These are phyloP conservation scores for Talpa occidentalis DNA, from an alignment of 2,113 vertebrate genomes.

Conservation along the genomic window DNA sequence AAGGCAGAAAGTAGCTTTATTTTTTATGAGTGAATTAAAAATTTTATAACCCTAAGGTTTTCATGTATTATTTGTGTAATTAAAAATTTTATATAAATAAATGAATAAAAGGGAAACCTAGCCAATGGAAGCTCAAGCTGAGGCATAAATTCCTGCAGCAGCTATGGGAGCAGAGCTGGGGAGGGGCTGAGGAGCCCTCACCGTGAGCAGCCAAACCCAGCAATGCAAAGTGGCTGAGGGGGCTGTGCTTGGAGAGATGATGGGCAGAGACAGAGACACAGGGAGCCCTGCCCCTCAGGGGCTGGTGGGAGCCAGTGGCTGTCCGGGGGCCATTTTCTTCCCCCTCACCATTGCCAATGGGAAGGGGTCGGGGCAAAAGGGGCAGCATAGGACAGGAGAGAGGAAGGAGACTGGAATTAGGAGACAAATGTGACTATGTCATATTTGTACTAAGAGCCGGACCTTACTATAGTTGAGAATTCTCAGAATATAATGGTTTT, in stretches of 20 bases:
- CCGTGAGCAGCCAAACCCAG: background rate
- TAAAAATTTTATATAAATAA: background rate
- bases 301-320: background rate
- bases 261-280: background rate
- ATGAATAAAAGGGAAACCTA: background rate
- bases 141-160: background rate
- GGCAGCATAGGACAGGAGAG: too few relatives aligned
- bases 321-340: background rate
- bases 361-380: rapidly evolving
- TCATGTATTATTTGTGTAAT: background rate
- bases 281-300: background rate
- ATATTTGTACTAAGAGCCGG: background rate
- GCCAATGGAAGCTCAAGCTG: background rate
- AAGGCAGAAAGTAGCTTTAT: background rate
- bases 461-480: background rate
- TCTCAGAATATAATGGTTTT: background rate
- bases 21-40: background rate
- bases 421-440: background rate
- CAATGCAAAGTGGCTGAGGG: rapidly evolving
- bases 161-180: rapidly evolving
- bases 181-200: rapidly evolving
- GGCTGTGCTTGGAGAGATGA: too few relatives aligned
- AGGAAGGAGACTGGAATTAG: too few relatives aligned
- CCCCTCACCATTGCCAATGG: background rate
- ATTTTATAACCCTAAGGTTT: background rate